Conservation (phyloP, 2,113 vertebrate species). For the Agapornis roseicollis region DNA sequence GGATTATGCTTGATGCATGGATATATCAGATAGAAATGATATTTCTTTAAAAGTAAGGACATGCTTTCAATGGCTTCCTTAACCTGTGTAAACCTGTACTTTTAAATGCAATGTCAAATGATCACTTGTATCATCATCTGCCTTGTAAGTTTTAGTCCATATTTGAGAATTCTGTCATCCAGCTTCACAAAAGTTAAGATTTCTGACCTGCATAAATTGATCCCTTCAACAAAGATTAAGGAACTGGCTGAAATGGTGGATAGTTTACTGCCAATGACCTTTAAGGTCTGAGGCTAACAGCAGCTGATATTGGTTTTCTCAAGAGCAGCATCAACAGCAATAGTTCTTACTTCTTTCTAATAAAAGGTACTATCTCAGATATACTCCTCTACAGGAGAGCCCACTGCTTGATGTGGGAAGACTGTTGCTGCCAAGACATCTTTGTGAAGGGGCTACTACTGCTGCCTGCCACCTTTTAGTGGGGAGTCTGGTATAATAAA, state of each 20-base stretch:
- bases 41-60: background rate
- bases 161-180: background rate
- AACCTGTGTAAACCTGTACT: background rate
- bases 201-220: background rate
- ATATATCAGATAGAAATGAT: background rate
- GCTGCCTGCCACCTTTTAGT: background rate
- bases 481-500: background rate
- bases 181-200: background rate
- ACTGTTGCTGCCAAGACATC: background rate
- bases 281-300: background rate
- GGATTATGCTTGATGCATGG: rapidly evolving
- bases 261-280: background rate
- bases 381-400: too few relatives aligned
- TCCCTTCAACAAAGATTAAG: background rate
- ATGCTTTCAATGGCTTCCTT: background rate
- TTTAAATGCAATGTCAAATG: background rate
- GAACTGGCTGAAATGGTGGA: background rate
- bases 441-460: background rate
- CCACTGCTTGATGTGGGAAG: background rate
- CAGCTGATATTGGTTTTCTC: background rate
- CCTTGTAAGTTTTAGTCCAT: background rate
- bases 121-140: background rate
- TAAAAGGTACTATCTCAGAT: background rate
- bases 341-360: background rate
- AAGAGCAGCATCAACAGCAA: background rate